Base-by-base conservation (phyloP, 2,888 invertebrate genomes). In the Pseudococcus jackbeardsleyi region DNA sequence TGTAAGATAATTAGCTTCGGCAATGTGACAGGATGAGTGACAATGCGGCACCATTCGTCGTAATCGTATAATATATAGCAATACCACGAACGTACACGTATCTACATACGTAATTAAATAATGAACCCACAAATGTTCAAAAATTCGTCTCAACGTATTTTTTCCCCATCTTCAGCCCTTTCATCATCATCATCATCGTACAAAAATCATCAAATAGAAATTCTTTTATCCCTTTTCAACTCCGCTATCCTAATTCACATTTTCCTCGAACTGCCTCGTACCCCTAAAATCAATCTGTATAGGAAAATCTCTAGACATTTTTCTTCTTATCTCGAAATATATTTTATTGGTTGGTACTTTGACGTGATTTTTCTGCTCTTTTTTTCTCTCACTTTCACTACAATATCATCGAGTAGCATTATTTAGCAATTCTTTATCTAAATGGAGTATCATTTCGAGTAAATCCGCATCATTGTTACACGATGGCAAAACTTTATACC, bases 1-100 rank as follows among this genome's bases (percentile, higher is more conserved):
- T 86, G 86, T 86, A 86, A 64, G 86, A 86, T 86, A 86, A 86
- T 86, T 86, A 86, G 86, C 86, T 64, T 68, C 19, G 68, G 48
- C 64, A 86, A 86, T 79, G 87, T 87, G 87, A 87, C 87, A 87
- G 87, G 79, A 87, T 87, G 87, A 87, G 79, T 87, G 87, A 87
- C 87, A 87, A 87, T 79, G 87, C 79, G 87, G 77, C 77, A 87
- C 50, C 87, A 72, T 79, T 33, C 48, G 87, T 19, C 26, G 26
- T 33, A 33, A 33, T 33, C 26, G 26, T 33, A 33, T 33, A 33
- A 33, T 33, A 33, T 33, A 33, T 33, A 33, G 17, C 77, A 79
- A 87, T 72, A 72, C 79, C 50, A 26, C 79, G 39, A 54, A 77
- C 26, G 26, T 33, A 33, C 26, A 33, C 26, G 26, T 33, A n/a